Conservation (phyloP, 2,113 vertebrate genomes). For the Neotragus moschatus region DNA sequence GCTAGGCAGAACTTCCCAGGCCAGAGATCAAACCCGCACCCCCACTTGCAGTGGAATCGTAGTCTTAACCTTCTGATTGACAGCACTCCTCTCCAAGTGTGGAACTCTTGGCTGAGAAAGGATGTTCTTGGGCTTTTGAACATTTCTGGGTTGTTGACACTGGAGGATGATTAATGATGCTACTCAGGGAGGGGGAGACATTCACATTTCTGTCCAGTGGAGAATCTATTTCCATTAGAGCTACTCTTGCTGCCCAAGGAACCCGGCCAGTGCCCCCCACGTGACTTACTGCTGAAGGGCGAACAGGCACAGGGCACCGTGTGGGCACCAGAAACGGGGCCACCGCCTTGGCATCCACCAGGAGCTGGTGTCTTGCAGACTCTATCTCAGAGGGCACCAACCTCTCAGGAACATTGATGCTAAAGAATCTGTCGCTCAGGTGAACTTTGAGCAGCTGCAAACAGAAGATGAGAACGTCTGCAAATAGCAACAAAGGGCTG, state of each 20-base stretch:
- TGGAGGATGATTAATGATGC: not conserved
- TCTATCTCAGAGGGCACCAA: not conserved
- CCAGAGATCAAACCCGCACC: not conserved
- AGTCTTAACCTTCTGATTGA: not conserved
- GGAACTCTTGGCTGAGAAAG: not conserved
- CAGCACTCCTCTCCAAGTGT: not conserved
- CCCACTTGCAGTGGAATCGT: not conserved
- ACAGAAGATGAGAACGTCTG: not conserved
- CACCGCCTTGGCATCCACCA: not conserved
- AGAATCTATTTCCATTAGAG: conserved; percentile 2
- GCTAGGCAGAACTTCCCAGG: not conserved
- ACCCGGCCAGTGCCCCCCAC: not conserved
- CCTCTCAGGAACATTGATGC: not conserved
- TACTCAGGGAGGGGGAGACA: not conserved
- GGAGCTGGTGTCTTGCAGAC: not conserved
- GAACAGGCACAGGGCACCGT: fast-evolving
- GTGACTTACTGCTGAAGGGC: not conserved
- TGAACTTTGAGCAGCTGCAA: not conserved
- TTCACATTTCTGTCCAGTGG: not conserved
- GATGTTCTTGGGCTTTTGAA: not conserved
- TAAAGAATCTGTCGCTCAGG: not conserved
- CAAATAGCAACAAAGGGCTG: not conserved
- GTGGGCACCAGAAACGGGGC: not conserved
- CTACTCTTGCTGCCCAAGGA: not conserved
- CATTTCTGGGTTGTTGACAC: not conserved